These are phyloP conservation scores for Rhea pennata DNA, from an alignment of 2,113 vertebrate species.

Conservation along the genomic window DNA sequence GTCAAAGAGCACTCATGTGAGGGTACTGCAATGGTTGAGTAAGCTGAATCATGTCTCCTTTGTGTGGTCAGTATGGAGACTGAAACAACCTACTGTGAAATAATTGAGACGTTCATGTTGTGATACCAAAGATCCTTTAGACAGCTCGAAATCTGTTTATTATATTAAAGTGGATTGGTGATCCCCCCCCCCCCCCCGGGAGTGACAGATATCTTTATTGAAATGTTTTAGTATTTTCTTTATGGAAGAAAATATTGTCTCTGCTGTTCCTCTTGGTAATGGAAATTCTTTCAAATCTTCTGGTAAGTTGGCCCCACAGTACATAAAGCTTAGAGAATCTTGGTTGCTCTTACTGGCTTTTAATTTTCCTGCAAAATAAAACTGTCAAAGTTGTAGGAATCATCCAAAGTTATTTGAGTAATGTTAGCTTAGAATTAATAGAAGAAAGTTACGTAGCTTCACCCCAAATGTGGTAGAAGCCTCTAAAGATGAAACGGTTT, in stretches of 20 bases:
- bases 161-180: not conserved
- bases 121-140: not conserved
- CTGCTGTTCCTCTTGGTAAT: not conserved
- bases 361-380: not conserved
- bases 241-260: not conserved
- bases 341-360: not conserved
- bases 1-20: not conserved
- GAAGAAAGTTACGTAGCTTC: not conserved
- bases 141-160: not conserved
- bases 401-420: not conserved
- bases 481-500: not conserved
- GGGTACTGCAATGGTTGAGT: not conserved
- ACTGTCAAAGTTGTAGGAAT: not conserved
- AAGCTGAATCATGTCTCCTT: not conserved
- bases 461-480: not conserved
- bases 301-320: not conserved
- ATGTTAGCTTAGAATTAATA: not conserved
- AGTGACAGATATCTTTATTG: not conserved
- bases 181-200: not conserved
- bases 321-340: not conserved
- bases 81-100: not conserved
- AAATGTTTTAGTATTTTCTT: not conserved
- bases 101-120: not conserved
- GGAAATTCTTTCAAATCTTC: not conserved
- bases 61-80: not conserved